These are phyloP conservation scores for Ceratoteleas bidentatus DNA, from an alignment of 1,140 invertebrate genomes.

Conservation along the genomic window DNA sequence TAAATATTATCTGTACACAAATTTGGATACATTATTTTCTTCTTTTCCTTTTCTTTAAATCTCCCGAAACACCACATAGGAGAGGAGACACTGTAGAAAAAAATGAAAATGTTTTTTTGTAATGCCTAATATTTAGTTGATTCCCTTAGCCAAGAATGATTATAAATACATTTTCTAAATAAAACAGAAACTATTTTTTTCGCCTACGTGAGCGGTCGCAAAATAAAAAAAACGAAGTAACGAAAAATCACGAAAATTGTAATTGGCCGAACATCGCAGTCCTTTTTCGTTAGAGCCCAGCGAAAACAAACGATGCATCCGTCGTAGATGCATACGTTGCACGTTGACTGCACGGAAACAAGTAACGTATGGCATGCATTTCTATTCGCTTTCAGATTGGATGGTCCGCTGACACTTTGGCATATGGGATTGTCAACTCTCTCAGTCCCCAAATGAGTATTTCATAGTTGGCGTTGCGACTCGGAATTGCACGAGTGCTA, in stretches of 20 bases:
- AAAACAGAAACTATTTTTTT: too few relatives aligned
- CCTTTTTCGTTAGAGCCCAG: slow-evolving; percentile 25
- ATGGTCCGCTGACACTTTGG: slow-evolving; percentile 69
- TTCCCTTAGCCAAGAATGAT: too few relatives aligned
- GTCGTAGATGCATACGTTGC: slow-evolving; percentile 54
- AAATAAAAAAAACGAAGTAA: too few relatives aligned
- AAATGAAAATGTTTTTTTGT: too few relatives aligned
- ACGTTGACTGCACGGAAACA: slow-evolving; percentile 50
- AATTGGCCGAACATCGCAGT: not conserved
- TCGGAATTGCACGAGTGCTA: not conserved
- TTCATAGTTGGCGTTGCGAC: slow-evolving; percentile 60
- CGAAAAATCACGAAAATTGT: not conserved
- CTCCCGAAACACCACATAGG: too few relatives aligned
- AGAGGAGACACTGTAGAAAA: too few relatives aligned
- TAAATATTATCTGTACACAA: too few relatives aligned
- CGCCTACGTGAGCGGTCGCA: too few relatives aligned
- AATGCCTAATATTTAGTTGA: too few relatives aligned
- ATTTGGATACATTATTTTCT: too few relatives aligned
- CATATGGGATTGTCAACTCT: slow-evolving; percentile 73
- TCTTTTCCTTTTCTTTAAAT: too few relatives aligned
- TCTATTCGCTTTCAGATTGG: slow-evolving; percentile 72
- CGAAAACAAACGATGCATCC: slow-evolving; percentile 52
- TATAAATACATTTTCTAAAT: too few relatives aligned
- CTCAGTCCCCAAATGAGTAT: slow-evolving; percentile 71
- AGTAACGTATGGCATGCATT: slow-evolving; percentile 72